Base-by-base conservation (phyloP, 1,140 invertebrate species). In the Gryon sp. region DNA sequence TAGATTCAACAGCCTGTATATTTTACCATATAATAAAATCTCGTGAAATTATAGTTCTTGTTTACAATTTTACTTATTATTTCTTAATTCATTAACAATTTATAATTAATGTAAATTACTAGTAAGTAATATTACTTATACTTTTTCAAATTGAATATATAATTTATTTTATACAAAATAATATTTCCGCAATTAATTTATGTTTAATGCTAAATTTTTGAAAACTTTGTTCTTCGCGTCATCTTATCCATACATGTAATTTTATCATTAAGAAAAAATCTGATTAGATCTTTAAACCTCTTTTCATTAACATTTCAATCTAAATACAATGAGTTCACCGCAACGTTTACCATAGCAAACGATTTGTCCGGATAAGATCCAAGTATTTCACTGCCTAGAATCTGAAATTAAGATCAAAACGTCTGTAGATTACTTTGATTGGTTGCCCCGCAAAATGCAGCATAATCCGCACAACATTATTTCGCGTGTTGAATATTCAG, bases 331-430 rank as follows among this genome's bases (percentile, higher is more conserved):
- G 43, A 12, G 11, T 12, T 12, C n/a, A 34, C 32, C 6, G 4
- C 2, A 5, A 15, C 24, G 24, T 46, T 46, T 46, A 46, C 14
- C 11, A 16, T 14, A 9, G 43, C 43, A 30, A 32, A 48, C 16
- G 28, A 48, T 48, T 32, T 8, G 19, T 15, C 5, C 14, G 26
- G 18, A 48, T 52, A 22, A 52, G 20, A 16, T 8, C 12, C 18
- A 40, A 40, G 6, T 14, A 16, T 40, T 24, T 40, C 4, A 24
- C 18, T 11, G 4, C n/a, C 22, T 19, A 24, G 11, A 40, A 48
- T 48, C 16, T 50, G 5, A 63, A 63, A 63, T 48, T 40, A 28
- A 65, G 36, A 41, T 52, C 46, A 41, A 19, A 41, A 16, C 22
- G 22, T 18, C 36, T 2, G 18, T 18, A 52, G 45, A 41, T 63